phyloP scores from a whole-genome alignment of 35 echinoderm and acorn worm genomes.

The Lytechinus variegatus region DNA sequence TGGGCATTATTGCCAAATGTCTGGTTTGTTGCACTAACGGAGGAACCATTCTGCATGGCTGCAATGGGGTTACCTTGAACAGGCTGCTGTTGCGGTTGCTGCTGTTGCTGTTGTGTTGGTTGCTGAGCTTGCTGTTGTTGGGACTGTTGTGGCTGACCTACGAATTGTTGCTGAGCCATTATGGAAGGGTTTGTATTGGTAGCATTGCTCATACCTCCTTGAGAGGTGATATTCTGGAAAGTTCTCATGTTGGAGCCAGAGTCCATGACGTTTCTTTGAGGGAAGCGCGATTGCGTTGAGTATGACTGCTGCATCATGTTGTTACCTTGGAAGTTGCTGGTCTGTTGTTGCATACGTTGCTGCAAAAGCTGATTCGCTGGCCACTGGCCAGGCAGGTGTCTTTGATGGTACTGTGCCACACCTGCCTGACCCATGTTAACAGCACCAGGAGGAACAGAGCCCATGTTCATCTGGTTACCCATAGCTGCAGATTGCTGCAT shows the following conservation, averaged over 20 bases:
- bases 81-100: conserved; percentile 7
- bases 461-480: conserved; percentile 50
- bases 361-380: conserved; percentile 9
- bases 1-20: not conserved
- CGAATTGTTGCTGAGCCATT: conserved; percentile 45
- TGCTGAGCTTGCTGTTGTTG: conserved; percentile 45
- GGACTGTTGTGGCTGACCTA: conserved; percentile 24
- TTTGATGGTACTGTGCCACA: conserved; percentile 25
- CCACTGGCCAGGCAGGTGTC: not conserved
- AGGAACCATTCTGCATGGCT: conserved; percentile 27
- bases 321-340: conserved; percentile 49
- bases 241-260: conserved; percentile 54
- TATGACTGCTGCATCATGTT: conserved; percentile 38
- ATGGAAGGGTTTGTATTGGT: conserved; percentile 42
- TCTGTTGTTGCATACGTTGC: conserved; percentile 8
- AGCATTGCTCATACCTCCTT: conserved; percentile 18
- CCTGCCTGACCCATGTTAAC: conserved; percentile 34
- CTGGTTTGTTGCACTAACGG: conserved; percentile 21
- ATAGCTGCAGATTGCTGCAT: conserved; percentile 12
- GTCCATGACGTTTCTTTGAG: conserved; percentile 26
- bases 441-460: not conserved
- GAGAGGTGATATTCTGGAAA: conserved; percentile 54
- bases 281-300: conserved; percentile 33
- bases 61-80: conserved; percentile 1
- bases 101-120: conserved; percentile 19